Conservation (phyloP, 2,797 vertebrate genomes). For the Notamacropus eugenii region DNA sequence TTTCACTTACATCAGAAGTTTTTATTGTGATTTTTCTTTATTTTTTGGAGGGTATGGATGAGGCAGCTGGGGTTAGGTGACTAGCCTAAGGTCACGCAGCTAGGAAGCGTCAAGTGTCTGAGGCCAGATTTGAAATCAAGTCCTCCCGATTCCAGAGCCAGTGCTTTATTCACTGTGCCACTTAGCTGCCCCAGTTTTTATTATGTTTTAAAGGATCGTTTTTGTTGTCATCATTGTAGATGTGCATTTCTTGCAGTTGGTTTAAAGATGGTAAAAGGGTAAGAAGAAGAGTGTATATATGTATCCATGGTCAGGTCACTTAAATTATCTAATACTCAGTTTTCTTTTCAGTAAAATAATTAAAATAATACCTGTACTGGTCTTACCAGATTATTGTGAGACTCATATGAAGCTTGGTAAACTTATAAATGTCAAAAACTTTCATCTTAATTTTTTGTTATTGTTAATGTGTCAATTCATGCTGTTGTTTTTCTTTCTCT, state of each 20-base stretch:
- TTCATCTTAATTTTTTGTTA: not conserved
- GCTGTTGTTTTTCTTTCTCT: not conserved
- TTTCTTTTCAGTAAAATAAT: not conserved
- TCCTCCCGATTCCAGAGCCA: no score
- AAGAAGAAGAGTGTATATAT: not conserved
- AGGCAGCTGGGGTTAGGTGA: no score
- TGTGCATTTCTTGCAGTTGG: not conserved
- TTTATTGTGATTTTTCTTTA: no score
- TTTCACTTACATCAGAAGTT: slow-evolving; percentile 3
- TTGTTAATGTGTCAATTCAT: not conserved
- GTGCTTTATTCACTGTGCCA: no score
- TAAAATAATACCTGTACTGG: not conserved
- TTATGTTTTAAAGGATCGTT: slow-evolving; percentile 34
- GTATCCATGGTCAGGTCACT: not conserved
- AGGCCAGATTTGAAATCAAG: no score
- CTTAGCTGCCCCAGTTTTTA: not conserved
- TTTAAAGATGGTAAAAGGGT: not conserved
- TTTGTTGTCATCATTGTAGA: not conserved
- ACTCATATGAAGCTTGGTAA: not conserved
- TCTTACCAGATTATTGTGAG: not conserved
- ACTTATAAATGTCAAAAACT: not conserved
- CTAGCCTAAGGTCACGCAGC: no score
- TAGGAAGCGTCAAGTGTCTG: no score
- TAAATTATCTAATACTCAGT: not conserved
- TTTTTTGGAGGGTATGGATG: no score